Evolutionary conservation across 2,888 invertebrate species (phyloP), one percentile per base, ranked within the genome.

Genomic region (Tipula confusa): DNA sequence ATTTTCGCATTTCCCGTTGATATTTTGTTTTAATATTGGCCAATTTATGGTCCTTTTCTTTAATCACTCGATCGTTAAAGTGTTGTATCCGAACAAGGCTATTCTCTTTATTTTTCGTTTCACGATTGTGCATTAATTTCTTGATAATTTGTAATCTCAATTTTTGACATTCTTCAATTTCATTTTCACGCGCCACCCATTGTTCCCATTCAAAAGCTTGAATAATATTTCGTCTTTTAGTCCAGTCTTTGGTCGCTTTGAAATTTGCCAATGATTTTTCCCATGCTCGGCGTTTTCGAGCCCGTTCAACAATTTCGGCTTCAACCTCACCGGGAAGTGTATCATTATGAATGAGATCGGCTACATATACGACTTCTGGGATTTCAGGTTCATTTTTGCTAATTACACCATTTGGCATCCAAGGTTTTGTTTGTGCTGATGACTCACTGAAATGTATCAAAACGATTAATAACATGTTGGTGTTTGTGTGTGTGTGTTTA

Each of bases 141-240:
- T 87, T 86, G 0, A 90, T 87, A 0, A 89, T 86, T 84, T 94
- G 91, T 86, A 95, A 88, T 0, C 95, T 91, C 33, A 94, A 89
- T 86, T 93, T 91, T 88, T 95, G 93, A 15, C 94, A 92, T 85
- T 93, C 93, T 86, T 94, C 93, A 85, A 95, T 94, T 87, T 95
- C 94, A 92, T 93, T 92, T 87, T 97, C 96, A 84, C 96, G 91
- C 83, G 95, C 94, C 9, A 94, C 92, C 96, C 96, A 97, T 87
- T 96, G 94, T 86, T 95, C 94, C 84, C 93, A 92, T 88, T 96
- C 96, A 85, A 97, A 92, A n/a, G 95, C 94, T 82, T 92, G 92
- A 85, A 96, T 92, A 86, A 96, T 92, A n/a, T 90, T 90, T 13
- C 92, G 90, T 2, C 93, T 90, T 83, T 91, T 90, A 86, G 93